Conservation (phyloP, 2,888 invertebrate species). For the Hoplodrina ambigua region DNA sequence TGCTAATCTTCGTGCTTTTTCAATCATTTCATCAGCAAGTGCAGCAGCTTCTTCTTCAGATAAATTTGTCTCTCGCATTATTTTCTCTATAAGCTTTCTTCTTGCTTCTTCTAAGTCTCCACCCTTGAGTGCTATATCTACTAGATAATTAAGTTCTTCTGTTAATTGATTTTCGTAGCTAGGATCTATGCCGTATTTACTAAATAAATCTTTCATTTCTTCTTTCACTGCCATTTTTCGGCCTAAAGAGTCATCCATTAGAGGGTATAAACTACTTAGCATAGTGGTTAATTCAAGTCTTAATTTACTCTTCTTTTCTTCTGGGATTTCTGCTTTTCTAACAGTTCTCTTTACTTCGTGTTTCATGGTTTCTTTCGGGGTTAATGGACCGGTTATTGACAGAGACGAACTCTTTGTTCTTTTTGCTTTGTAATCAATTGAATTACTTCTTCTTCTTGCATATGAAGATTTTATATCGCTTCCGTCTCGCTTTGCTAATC, state of each 20-base stretch:
- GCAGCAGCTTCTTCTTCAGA: constrained; percentile 16
- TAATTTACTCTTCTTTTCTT: neutral
- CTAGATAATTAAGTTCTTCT: constrained; percentile 14
- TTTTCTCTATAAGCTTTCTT: constrained; percentile 12
- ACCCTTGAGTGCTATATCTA: neutral
- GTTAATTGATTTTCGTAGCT: neutral
- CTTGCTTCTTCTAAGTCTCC: constrained; percentile 20
- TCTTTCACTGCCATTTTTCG: neutral
- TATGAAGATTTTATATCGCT: too few species aligned
- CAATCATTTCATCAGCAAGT: constrained; percentile 17
- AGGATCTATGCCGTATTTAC: constrained; percentile 9
- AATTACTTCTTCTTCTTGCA: too few species aligned
- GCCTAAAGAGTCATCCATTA: neutral
- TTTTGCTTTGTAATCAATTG: too few species aligned
- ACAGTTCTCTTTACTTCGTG: neutral
- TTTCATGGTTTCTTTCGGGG: too few species aligned
- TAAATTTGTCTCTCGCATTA: constrained; percentile 28
- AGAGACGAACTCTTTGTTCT: too few species aligned
- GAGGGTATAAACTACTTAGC: neutral
- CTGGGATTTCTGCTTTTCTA: neutral
- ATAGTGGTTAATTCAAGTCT: constrained; percentile 3
- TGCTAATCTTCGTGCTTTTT: constrained; percentile 7
- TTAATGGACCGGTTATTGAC: too few species aligned
- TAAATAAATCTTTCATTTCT: neutral
- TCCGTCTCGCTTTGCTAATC: neutral